Conservation (phyloP, 2,797 vertebrate genomes). For the Synanceia verrucosa region DNA sequence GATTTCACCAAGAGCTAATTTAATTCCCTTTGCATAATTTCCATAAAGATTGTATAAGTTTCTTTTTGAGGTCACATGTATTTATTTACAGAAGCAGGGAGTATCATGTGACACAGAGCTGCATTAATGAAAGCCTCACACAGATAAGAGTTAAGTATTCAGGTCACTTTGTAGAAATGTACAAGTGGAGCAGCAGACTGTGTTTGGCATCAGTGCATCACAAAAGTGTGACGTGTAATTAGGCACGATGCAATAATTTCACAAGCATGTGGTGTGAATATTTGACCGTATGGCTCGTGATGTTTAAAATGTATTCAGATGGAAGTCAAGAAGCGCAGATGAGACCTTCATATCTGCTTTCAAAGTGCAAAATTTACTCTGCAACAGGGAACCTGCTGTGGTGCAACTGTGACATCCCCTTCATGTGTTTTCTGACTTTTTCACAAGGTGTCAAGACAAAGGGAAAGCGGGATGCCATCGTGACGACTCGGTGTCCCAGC, state of each 20-base stretch:
- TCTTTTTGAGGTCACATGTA: constrained; percentile 34
- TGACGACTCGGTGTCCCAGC: constrained; percentile 2
- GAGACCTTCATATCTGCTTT: neutral
- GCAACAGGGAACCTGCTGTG: neutral
- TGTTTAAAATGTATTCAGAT: neutral
- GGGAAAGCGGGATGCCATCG: constrained; percentile 17
- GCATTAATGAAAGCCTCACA: constrained; percentile 45
- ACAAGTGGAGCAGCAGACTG: neutral
- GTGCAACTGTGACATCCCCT: constrained; percentile 14
- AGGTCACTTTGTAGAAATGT: constrained; percentile 29
- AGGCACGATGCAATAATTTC: neutral
- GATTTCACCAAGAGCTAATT: constrained; percentile 22
- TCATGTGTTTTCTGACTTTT: constrained; percentile 24
- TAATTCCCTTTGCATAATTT: constrained; percentile 26
- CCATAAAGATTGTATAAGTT: constrained; percentile 31
- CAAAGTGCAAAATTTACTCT: neutral
- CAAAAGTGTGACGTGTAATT: constrained; percentile 5
- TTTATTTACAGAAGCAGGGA: neutral
- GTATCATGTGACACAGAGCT: constrained; percentile 23
- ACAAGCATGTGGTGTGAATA: neutral
- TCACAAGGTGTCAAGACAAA: constrained; percentile 30
- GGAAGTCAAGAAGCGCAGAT: neutral
- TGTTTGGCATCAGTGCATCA: neutral
- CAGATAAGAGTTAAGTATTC: constrained; percentile 47
- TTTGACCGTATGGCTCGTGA: neutral